Base-by-base conservation (phyloP, 2,888 invertebrate species). In the Drosophila suboccidentalis region DNA sequence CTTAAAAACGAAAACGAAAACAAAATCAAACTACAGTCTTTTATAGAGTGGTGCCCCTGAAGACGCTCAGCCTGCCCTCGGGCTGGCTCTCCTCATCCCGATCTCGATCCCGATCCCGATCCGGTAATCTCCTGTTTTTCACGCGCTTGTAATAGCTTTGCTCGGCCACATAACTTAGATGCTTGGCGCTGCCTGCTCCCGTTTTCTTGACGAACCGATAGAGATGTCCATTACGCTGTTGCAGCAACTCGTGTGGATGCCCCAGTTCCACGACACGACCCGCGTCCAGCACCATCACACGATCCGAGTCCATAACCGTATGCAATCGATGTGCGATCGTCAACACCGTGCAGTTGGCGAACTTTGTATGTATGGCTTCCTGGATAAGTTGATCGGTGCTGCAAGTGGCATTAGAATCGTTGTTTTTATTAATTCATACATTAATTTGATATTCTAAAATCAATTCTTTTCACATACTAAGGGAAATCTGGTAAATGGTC, bases 261-360 rank as follows among this genome's bases (percentile, higher is more conserved):
- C 96, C 97, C 53, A 96, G 95, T 92, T 98, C 98, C 6, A 94
- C 95, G 57, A 95, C 93, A 5, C 91, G 90, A 0, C 97, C 97
- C 38, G 94, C 93, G 78, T 97, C 96, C 94, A 98, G 95, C 0
- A 98, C 97, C 80, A 98, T 92, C 53, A 98, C 96, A 78, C 96
- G 94, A 92, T 98, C 97, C 3, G 96, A 96, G 91, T 98, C 98
- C 93, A 98, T 98, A 36, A 98, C 96, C 0, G 98, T 98, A 91
- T 98, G 96, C 69, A 98, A 93, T 2, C 98, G 94, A 93, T 98
- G 98, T 4, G 98, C 98, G 9, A 98, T 97, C 0, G 98, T 98
- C n/a, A 98, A 92, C 2, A 98, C 97, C 0, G 97, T 97, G 91
- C 97, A 98, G 34, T 95, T 93, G 0, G 94, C 93, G 91, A 98